Conservation (phyloP, 2,888 invertebrate species). For the Nomada ferruginata region DNA sequence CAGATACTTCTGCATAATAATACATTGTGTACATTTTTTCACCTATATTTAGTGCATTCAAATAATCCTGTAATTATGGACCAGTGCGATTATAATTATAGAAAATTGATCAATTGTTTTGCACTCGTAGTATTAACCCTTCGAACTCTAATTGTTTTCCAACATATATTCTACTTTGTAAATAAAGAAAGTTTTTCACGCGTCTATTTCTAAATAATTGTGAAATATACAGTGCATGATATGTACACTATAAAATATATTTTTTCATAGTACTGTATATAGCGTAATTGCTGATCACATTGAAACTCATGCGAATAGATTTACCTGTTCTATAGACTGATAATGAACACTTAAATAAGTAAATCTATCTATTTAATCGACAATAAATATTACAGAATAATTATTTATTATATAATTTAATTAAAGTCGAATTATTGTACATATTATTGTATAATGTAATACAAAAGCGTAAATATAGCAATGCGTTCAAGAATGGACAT, state of each 20-base stretch:
- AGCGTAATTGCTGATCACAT: constrained; percentile 36
- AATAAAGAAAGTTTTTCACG: constrained; percentile 14
- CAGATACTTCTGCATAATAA: constrained; percentile 21
- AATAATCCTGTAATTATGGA: constrained; percentile 23
- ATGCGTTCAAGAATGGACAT: neutral
- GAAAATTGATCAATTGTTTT: constrained; percentile 29
- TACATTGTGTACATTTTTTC: constrained; percentile 38
- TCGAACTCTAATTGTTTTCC: constrained; percentile 34
- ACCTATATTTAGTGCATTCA: constrained; percentile 38
- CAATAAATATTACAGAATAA: constrained; percentile 38
- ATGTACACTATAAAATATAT: constrained; percentile 31
- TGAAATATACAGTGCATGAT: constrained; percentile 13
- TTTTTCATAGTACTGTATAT: constrained; percentile 29
- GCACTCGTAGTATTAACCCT: constrained; percentile 36
- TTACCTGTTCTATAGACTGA: constrained; percentile 10
- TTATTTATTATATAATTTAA: constrained; percentile 21
- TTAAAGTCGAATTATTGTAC: constrained; percentile 17
- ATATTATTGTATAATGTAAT: constrained; percentile 13
- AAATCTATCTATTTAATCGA: constrained; percentile 42
- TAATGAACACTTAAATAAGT: neutral
- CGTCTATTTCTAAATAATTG: constrained; percentile 28
- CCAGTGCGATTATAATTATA: constrained; percentile 33
- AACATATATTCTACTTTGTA: constrained; percentile 11
- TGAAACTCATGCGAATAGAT: constrained; percentile 43
- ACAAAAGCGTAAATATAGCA: neutral